Conservation (phyloP, 2,797 vertebrate species). For the Pseudomugil tenellus region DNA sequence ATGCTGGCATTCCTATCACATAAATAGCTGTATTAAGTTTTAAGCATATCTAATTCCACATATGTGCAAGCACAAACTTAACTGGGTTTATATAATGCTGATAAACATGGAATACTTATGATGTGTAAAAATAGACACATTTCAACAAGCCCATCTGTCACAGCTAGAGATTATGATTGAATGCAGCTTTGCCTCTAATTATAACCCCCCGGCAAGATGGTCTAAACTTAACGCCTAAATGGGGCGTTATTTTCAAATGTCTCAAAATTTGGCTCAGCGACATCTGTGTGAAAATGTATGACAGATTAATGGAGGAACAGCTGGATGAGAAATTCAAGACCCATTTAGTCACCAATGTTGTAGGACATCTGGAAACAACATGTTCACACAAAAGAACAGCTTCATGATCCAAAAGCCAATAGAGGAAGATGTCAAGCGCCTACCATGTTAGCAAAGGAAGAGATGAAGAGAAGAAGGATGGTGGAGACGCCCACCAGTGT, state of each 20-base stretch:
- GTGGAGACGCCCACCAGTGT: conserved; percentile 89
- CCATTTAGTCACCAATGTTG: not conserved
- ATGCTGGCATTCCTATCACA: not conserved
- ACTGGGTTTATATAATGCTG: conserved; percentile 9
- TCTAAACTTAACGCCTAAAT: conserved; percentile 22
- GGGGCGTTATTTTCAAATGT: conserved; percentile 15
- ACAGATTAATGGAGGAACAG: not conserved
- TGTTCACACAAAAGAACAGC: conserved; percentile 5
- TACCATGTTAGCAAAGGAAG: conserved; percentile 95
- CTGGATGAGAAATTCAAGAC: not conserved
- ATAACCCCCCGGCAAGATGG: conserved; percentile 25
- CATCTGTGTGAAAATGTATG: not conserved
- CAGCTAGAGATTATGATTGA: conserved; percentile 34
- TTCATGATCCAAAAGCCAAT: conserved; percentile 19
- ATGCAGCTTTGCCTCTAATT: conserved; percentile 34
- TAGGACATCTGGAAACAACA: conserved; percentile 12
- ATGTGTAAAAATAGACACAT: conserved; percentile 30
- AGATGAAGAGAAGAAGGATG: conserved; percentile 91
- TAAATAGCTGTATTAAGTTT: not conserved
- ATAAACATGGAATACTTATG: conserved; percentile 17
- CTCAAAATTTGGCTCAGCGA: conserved; percentile 2
- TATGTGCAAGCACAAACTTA: not conserved
- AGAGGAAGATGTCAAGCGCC: conserved; percentile 22
- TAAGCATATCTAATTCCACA: not conserved
- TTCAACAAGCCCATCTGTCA: conserved; percentile 35